Evolutionary conservation across 2,113 vertebrate genomes (phyloP), one percentile per base, ranked within the genome.

Genomic region (Eptesicus fuscus): DNA sequence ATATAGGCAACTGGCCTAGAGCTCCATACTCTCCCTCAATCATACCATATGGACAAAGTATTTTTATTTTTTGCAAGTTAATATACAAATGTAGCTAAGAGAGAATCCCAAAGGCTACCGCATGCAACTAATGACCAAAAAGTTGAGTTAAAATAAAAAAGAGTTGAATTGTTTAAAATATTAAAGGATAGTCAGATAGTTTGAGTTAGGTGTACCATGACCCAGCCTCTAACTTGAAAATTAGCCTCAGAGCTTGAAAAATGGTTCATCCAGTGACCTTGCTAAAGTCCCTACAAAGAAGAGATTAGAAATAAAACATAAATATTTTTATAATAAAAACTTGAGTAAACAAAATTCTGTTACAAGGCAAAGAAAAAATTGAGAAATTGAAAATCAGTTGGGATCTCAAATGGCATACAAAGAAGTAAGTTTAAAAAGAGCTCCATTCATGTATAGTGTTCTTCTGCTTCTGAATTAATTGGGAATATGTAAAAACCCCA

Each of bases 191-290:
- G 28, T 30, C 80, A 47, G 18, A 59, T 4, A 56, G 77, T 90
- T 22, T 59, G 2, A 93, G 25, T 77, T n/a, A 77, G 28, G 16
- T 32, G 9, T 76, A 88, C 6, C 3, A 20, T 61, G n/a, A 49
- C 18, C 3, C 4, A 35, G 49, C 0, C 51, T 61, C n/a, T 53
- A 28, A 37, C n/a, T 69, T 78, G 9, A 88, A 89, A 93, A 83
- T 96, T 95, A 35, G 14, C 47, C 80, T 80, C 71, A 53, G 44
- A 90, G 7, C 83, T 93, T 84, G 37, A 95, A 40, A 74, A 47
- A 61, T 90, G 40, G 42, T 12, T 84, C 17, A 2, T 25, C 2
- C 9, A 49, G 3, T 65, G 88, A 53, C 4, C 37, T 71, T 95
- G 8, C 2, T 4, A 28, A 32, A 22, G 30, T 47, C 20, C 16